A percentile compares a stretch with the other conserved stretches of the same genome.
These are phyloP conservation scores for Pachypanchax playfairii DNA, from an alignment of 2,113 vertebrate species.

Conservation along the genomic window DNA sequence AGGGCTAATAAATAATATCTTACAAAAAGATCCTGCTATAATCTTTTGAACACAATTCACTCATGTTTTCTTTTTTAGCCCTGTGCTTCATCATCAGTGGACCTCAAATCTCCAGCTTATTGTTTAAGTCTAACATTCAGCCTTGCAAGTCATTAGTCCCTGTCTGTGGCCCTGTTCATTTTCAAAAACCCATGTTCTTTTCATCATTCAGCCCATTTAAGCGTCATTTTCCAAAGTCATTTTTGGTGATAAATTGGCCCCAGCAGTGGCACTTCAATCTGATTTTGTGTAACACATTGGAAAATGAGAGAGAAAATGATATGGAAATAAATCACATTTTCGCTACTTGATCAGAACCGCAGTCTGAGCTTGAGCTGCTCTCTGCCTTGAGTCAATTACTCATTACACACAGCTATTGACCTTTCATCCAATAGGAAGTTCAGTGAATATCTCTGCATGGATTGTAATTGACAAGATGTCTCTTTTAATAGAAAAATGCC, in stretches of 20 bases:
- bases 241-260: slow-evolving; percentile 76
- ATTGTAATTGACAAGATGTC: slow-evolving; percentile 86
- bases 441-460: slow-evolving; percentile 80
- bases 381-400: slow-evolving; percentile 83
- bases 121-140: slow-evolving; percentile 58
- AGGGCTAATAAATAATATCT: slow-evolving; percentile 17
- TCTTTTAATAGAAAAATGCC: slow-evolving; percentile 84
- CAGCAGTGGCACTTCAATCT: slow-evolving; percentile 77
- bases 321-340: slow-evolving; percentile 83
- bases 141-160: slow-evolving; percentile 69
- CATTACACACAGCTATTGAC: slow-evolving; percentile 85
- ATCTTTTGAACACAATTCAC: slow-evolving; percentile 16
- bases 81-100: slow-evolving; percentile 39
- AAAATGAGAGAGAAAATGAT: slow-evolving; percentile 79
- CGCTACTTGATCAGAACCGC: slow-evolving; percentile 78
- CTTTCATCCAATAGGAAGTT: slow-evolving; percentile 84
- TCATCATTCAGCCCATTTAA: slow-evolving; percentile 79
- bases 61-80: slow-evolving; percentile 45
- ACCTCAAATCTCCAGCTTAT: slow-evolving; percentile 54
- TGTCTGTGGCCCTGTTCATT: slow-evolving; percentile 65
- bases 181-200: slow-evolving; percentile 75
- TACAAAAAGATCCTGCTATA: slow-evolving; percentile 5
- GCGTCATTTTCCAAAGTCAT: slow-evolving; percentile 72
- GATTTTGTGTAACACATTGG: slow-evolving; percentile 70
- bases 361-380: slow-evolving; percentile 70